phyloP scores from a whole-genome alignment of 2,888 invertebrate species.

The Choristoneura rosaceana region DNA sequence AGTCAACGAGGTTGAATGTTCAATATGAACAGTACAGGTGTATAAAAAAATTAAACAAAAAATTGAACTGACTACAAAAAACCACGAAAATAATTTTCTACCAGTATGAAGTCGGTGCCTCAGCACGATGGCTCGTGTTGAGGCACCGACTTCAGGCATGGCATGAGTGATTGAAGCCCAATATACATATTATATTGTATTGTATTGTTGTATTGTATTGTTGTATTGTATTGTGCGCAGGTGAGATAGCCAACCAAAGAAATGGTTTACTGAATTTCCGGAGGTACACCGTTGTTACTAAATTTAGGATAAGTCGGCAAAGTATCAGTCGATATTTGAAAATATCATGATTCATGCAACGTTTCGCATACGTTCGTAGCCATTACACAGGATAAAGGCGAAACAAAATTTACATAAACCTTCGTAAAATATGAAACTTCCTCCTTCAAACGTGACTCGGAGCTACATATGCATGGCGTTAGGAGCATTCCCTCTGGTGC shows the following conservation, averaged over 20 bases:
- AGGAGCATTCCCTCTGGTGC: slow-evolving; percentile 34
- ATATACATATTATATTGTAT: too few species aligned
- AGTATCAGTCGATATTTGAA: slow-evolving; percentile 15
- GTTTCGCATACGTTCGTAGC: slow-evolving; percentile 24
- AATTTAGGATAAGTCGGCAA: not conserved
- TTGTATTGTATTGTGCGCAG: too few species aligned
- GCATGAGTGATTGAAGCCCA: too few species aligned
- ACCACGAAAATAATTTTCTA: too few species aligned
- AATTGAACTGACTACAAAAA: too few species aligned
- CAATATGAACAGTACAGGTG: not conserved
- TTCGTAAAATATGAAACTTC: slow-evolving; percentile 41
- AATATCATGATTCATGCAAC: slow-evolving; percentile 28
- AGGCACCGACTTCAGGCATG: too few species aligned
- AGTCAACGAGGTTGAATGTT: slow-evolving; percentile 1
- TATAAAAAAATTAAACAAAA: too few species aligned
- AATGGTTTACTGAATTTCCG: not conserved
- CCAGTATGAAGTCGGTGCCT: too few species aligned
- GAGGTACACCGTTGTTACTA: not conserved
- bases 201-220: too few species aligned
- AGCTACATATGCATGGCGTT: slow-evolving; percentile 29
- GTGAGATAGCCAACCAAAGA: too few species aligned
- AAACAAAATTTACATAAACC: slow-evolving; percentile 40
- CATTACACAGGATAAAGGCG: slow-evolving; percentile 35
- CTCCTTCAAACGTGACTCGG: slow-evolving; percentile 32
- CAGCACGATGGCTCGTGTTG: too few species aligned